phyloP scores from a whole-genome alignment of 2,113 vertebrate species.

The Melanocharis versteri region DNA sequence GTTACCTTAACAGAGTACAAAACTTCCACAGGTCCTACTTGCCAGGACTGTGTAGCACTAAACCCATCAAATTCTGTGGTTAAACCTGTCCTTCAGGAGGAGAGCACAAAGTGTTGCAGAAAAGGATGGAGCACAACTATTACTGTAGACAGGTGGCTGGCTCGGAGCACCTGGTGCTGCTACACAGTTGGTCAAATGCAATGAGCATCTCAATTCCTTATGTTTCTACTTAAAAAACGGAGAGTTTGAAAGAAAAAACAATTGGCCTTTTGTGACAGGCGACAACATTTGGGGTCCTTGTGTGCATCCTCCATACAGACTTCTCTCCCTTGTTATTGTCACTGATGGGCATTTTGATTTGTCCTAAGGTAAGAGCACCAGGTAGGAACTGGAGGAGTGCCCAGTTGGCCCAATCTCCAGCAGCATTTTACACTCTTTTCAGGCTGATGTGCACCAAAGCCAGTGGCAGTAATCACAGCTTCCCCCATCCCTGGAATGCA shows the following conservation, averaged over 20 bases:
- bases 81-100: background rate
- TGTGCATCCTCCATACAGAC: background rate
- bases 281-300: fast-evolving
- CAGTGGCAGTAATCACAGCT: background rate
- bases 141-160: background rate
- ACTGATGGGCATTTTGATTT: background rate
- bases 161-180: background rate
- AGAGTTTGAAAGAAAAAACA: background rate
- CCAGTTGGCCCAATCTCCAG: background rate
- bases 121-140: background rate
- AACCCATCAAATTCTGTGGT: background rate
- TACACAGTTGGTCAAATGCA: background rate
- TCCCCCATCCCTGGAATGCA: background rate
- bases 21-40: background rate
- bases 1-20: background rate
- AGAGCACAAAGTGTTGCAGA: background rate
- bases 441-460: background rate
- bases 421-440: background rate
- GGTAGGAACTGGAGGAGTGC: background rate
- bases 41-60: background rate
- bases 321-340: background rate
- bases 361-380: background rate
- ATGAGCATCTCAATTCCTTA: background rate
- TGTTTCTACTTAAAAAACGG: background rate
- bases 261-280: background rate